Base-by-base conservation (phyloP, 1,140 invertebrate genomes). In the Contarinia nasturtii region DNA sequence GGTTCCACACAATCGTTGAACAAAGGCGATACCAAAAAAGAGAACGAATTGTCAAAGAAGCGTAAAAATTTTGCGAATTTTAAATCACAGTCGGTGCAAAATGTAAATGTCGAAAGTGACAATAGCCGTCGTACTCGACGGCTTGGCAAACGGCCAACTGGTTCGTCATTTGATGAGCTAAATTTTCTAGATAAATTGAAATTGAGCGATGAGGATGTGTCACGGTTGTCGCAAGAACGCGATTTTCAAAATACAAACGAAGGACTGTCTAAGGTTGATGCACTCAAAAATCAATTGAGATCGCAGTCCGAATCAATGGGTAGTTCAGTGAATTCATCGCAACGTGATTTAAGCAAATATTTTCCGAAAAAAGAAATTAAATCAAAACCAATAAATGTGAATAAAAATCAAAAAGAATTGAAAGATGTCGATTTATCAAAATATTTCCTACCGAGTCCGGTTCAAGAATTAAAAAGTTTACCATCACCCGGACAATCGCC, bases 401-500 rank as follows among this genome's bases (percentile, higher is more conserved):
- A 46, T 33, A 46, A 46, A 27, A 17, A 12, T 46, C 33, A 33
- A n/a, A 46, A 46, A 15, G 45, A 33, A 46, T 18, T 19, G 20
- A 34, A 46, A 33, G 46, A 47, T 20, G 46, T 60, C 10, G 57
- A 64, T 53, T 47, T 64, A 1, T 57, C 61, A 19, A 64, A 64
- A 47, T 64, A 63, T 40, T 64, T 64, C 52, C 61, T 61, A 12
- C 21, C 40, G 2, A 41, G 22, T 12, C 40, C 40, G 17, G 41
- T 27, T 27, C 19, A 20, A 27, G 33, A 41, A 11, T 21, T 38
- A 14, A 47, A 47, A 40, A 33, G 37, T 41, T 21, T 41, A 8
- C 37, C 46, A 22, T 38, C 36, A 12, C 45, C 37, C 14, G 14
- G 37, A 5, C 37, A 15, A n/a, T 18, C 41, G 18, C 41, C 41